Base-by-base conservation (phyloP, 2,888 invertebrate species). In the Euplexia lucipara region DNA sequence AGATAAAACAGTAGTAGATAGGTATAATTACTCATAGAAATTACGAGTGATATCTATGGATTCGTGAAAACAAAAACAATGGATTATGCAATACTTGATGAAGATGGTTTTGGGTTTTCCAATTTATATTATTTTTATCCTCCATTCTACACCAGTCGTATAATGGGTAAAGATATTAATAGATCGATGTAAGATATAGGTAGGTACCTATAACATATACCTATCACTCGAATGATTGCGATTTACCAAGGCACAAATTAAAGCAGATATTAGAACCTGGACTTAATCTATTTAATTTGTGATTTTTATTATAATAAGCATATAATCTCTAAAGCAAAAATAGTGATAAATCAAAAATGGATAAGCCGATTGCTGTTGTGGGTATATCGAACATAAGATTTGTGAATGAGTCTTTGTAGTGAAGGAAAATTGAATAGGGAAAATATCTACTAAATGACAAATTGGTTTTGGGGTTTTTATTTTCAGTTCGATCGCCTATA, bases 221-320 rank as follows among this genome's bases (percentile, higher is more conserved):
- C n/a, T n/a, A n/a, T n/a, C n/a, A n/a, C n/a, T n/a, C n/a, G n/a
- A n/a, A 34, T 56, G 8, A 35, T 58, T 37, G 20, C 30, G 32
- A 32, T 66, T 54, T 45, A 30, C 30, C 16, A 5, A n/a, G 12
- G 1, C 10, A 39, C 7, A 20, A 42, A 57, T 70, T 37, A 53
- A 20, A 18, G 1, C 34, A 42, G 39, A 49, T 54, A 58, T 16
- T 22, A n/a, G 32, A 47, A 41, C 20, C 7, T 18, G 8, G 53
- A 26, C 26, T 26, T 26, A 42, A 70, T 70, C 70, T 51, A 53
- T 18, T 3, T 22, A 16, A 26, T 20, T 35, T 18, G 20, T 53
- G 52, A 64, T 69, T 69, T 69, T 57, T 67, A 45, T 35, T 48
- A 54, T 44, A 52, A 30, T 59, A 48, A 18, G 47, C 20, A n/a